Conservation (phyloP, 2,113 vertebrate species). For the Oreochromis spilurus region DNA sequence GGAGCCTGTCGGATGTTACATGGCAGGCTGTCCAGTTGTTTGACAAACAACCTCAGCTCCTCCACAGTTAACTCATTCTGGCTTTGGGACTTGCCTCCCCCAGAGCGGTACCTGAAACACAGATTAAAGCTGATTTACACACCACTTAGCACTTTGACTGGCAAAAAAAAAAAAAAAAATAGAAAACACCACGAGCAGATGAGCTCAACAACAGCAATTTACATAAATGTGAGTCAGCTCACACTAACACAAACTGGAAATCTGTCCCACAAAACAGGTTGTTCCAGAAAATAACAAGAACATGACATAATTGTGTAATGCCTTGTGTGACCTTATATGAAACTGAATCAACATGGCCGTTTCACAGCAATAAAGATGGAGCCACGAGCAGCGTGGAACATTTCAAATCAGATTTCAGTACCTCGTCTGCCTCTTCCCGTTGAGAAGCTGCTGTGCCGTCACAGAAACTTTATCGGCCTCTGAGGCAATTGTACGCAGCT, state of each 20-base stretch:
- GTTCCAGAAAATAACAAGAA: neutral
- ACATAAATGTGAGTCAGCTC: neutral
- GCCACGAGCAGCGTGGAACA: neutral
- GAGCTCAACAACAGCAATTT: neutral
- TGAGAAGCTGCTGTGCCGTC: slow-evolving; percentile 92
- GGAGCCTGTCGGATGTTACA: slow-evolving; percentile 89
- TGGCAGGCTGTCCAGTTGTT: slow-evolving; percentile 84
- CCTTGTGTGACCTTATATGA: neutral
- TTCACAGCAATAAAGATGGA: neutral
- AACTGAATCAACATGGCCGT: neutral
- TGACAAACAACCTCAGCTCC: slow-evolving; percentile 87
- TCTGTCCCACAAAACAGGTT: neutral
- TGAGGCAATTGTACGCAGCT: slow-evolving; percentile 78
- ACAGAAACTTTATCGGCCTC: slow-evolving; percentile 90
- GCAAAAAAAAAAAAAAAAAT: too few relatives aligned
- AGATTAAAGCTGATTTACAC: neutral
- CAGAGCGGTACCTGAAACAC: slow-evolving; percentile 83
- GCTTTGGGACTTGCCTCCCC: slow-evolving; percentile 89
- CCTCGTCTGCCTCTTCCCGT: slow-evolving; percentile 94
- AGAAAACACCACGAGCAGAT: neutral
- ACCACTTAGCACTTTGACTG: neutral
- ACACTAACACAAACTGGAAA: neutral
- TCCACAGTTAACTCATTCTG: slow-evolving; percentile 87
- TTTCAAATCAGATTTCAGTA: slow-evolving; percentile 27
- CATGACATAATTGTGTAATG: neutral